These are phyloP conservation scores for Lysiphlebus fabarum DNA, from an alignment of 1,140 invertebrate species.

Conservation along the genomic window DNA sequence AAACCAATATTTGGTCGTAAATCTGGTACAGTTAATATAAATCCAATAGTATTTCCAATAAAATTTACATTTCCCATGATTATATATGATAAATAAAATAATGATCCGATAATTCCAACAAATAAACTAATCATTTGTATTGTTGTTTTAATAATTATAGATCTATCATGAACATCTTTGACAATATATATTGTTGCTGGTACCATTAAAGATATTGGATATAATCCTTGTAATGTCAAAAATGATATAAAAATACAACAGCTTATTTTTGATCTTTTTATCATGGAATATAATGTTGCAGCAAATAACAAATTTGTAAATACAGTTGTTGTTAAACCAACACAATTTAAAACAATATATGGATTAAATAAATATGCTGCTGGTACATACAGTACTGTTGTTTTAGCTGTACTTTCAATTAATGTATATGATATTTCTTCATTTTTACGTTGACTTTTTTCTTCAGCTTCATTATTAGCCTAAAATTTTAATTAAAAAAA, in stretches of 20 bases:
- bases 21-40: conserved; percentile 73
- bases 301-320: conserved; percentile 83
- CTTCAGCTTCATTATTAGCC: conserved; percentile 33
- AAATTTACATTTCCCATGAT: conserved; percentile 51
- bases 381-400: conserved; percentile 61
- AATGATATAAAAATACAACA: conserved; percentile 69
- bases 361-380: conserved; percentile 91
- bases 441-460: conserved; percentile 37
- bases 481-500: conserved; percentile 27
- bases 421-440: conserved; percentile 23
- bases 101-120: conserved; percentile 33
- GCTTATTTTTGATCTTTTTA: conserved; percentile 62
- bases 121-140: conserved; percentile 42
- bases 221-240: conserved; percentile 79
- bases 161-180: conserved; percentile 33
- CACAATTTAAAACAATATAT: conserved; percentile 84
- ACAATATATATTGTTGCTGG: conserved; percentile 66
- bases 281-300: conserved; percentile 65
- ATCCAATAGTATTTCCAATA: conserved; percentile 43
- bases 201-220: conserved; percentile 80
- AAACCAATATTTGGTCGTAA: conserved; percentile 95
- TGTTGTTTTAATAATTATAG: conserved; percentile 28
- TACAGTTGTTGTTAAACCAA: conserved; percentile 86
- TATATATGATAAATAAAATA: conserved; percentile 40
- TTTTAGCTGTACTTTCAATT: conserved; percentile 31